Evolutionary conservation across 2,888 invertebrate genomes (phyloP), one percentile per base, ranked within the genome.

Genomic region (Tenthredo scrophulariae): DNA sequence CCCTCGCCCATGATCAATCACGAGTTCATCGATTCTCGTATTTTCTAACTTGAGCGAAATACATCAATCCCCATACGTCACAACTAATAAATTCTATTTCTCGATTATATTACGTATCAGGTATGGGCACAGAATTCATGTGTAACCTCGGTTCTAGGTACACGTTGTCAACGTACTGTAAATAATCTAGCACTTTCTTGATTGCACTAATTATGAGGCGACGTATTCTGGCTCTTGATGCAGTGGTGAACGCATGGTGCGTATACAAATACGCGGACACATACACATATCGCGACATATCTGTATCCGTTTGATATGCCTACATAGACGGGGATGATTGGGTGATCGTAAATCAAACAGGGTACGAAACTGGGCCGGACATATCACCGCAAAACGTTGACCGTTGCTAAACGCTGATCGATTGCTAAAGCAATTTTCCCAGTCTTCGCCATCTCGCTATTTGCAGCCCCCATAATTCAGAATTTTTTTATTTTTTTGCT

Each of bases 281-380:
- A 1, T 29, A 10, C 26, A 65, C 29, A 29, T 15, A 10, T 15
- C 13, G 10, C 26, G 33, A 33, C 65, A 29, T 33, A 65, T 65
- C 33, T 15, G 65, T 65, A 65, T 65, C 29, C 29, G 65, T 65
- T 67, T 33, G 67, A 67, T 67, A 33, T 67, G 9, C 22, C 4
- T 15, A 37, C 5, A 18, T 7, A 15, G 15, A 6, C 33, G 2
- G 33, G 54, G 6, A 33, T 54, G 77, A 50, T 54, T 77, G 15
- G 29, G n/a, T 33, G 46, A 77, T 77, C 75, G 50, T 77, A 22
- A 77, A 77, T 77, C 75, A 77, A 77, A 54, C 22, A 26, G 33
- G 18, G 29, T 1, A 18, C 6, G 10, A 50, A 29, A 40, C 50
- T 54, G 18, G 50, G 9, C 50, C 26, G 15, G 74, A 74, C 29